A percentile compares a stretch with the other conserved stretches of the same genome.
Conservation (phyloP, 2,797 vertebrate genomes). For the Xenentodon cancila region DNA sequence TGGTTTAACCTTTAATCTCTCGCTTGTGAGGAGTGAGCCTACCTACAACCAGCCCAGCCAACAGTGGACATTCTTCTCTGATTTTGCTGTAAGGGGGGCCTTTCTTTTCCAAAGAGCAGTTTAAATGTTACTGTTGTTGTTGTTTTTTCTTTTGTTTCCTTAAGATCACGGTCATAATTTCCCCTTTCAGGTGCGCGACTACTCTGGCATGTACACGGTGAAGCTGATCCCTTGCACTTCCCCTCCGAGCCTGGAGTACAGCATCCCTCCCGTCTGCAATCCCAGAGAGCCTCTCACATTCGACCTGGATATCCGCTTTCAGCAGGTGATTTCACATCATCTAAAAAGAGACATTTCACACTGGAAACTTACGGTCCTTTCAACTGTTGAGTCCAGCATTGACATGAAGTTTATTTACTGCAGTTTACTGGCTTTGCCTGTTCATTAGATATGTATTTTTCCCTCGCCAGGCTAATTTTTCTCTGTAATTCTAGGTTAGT, state of each 20-base stretch:
- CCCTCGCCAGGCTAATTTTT: no score
- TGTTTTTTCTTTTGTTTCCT: not conserved
- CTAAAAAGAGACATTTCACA: not conserved
- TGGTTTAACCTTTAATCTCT: constrained; percentile 92
- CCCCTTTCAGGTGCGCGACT: constrained; percentile 89
- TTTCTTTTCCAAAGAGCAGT: not conserved
- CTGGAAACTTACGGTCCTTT: not conserved
- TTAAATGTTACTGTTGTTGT: not conserved
- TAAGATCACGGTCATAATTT: not conserved
- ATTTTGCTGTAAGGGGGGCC: constrained; percentile 88
- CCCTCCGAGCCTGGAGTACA: constrained; percentile 85
- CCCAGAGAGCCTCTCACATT: constrained; percentile 91
- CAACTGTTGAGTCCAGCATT: not conserved
- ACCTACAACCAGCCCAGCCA: constrained; percentile 93
- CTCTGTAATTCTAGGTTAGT: constrained; percentile 84
- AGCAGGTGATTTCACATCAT: constrained; percentile 84
- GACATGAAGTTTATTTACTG: no score
- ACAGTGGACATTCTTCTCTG: constrained; percentile 94
- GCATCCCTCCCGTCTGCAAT: constrained; percentile 87
- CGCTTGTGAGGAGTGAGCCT: constrained; percentile 87
- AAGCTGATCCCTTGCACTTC: constrained; percentile 90
- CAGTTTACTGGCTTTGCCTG: no score
- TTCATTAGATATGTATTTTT: no score
- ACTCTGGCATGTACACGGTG: constrained; percentile 92
- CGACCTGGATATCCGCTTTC: constrained; percentile 95